Conservation (phyloP, 2,888 invertebrate genomes). For the Dicyrtoma fusca region DNA sequence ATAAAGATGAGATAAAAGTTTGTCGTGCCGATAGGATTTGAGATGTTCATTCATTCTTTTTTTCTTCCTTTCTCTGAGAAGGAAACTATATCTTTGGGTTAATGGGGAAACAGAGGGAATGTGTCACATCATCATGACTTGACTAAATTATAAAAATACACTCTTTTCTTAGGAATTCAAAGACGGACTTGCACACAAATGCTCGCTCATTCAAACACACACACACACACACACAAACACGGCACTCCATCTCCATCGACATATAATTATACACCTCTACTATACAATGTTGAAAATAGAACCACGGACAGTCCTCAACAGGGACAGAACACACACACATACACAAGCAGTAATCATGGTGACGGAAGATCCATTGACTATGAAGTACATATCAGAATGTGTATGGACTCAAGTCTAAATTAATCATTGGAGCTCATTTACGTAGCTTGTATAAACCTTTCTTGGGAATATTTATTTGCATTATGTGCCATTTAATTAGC, state of each 20-base stretch:
- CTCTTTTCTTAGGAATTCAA: neutral
- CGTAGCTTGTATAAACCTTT: neutral
- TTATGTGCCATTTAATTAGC: neutral
- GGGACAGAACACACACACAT: too few relatives aligned
- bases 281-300: too few relatives aligned
- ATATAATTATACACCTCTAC: too few relatives aligned
- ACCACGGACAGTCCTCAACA: too few relatives aligned
- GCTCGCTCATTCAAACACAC: too few relatives aligned
- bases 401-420: neutral
- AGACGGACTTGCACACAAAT: too few relatives aligned
- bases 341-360: too few relatives aligned
- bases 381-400: neutral
- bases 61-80: neutral
- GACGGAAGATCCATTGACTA: too few relatives aligned
- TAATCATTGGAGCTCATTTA: neutral
- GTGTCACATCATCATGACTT: slow-evolving; percentile 15
- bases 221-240: too few relatives aligned
- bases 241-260: too few relatives aligned
- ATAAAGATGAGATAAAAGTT: too few relatives aligned
- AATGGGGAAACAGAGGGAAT: slow-evolving; percentile 2
- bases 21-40: too few relatives aligned
- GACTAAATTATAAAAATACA: neutral
- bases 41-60: neutral
- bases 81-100: slow-evolving; percentile 7
- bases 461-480: neutral